phyloP scores from a whole-genome alignment of 2,888 invertebrate genomes.

The Thymelicus lineola region DNA sequence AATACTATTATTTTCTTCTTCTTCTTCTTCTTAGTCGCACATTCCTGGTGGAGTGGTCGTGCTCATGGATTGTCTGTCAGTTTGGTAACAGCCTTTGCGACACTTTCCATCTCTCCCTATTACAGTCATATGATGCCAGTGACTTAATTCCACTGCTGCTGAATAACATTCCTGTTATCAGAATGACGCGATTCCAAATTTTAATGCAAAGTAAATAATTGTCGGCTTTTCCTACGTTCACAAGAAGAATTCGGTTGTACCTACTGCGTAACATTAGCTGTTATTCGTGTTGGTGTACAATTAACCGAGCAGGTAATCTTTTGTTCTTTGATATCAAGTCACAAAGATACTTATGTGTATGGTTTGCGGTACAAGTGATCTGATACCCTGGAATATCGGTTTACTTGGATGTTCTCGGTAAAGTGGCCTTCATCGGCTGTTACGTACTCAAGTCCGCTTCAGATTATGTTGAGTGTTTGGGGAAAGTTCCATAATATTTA shows the following conservation, averaged over 20 bases:
- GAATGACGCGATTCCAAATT: neutral
- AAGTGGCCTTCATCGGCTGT: constrained; percentile 5
- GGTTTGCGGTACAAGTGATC: constrained; percentile 24
- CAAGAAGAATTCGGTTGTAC: neutral
- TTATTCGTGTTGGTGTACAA: neutral
- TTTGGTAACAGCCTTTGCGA: too few relatives aligned
- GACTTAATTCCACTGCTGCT: too few relatives aligned
- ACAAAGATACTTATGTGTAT: constrained; percentile 4
- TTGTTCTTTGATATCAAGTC: constrained; percentile 1
- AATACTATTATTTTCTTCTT: too few relatives aligned
- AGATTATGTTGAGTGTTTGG: neutral
- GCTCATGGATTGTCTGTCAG: too few relatives aligned
- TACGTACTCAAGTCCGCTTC: constrained; percentile 11
- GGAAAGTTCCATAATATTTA: neutral
- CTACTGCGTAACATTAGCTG: neutral
- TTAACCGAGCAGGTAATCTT: constrained; percentile 4
- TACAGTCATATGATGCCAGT: too few relatives aligned
- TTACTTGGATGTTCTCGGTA: constrained; percentile 20
- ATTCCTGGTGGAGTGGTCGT: too few relatives aligned
- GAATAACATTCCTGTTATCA: too few relatives aligned
- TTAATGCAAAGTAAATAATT: neutral
- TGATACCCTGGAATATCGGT: constrained; percentile 18
- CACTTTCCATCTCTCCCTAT: too few relatives aligned
- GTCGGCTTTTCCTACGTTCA: neutral
- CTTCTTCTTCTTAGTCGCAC: too few relatives aligned